These are phyloP conservation scores for Pelvicachromis taeniatus DNA, from an alignment of 2,113 vertebrate species.

Conservation along the genomic window DNA sequence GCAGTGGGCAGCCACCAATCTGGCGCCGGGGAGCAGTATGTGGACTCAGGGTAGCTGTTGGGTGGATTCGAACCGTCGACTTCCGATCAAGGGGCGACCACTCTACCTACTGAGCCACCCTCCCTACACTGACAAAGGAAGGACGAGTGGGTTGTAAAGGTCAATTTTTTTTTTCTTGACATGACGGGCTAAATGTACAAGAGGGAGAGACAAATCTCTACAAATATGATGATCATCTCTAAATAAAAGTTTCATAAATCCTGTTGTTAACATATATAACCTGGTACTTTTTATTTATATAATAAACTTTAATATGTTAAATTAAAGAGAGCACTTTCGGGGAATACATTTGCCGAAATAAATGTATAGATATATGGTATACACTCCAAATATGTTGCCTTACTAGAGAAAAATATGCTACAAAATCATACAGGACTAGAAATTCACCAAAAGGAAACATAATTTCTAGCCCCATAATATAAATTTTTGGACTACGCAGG, in stretches of 20 bases:
- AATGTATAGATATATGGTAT: not conserved
- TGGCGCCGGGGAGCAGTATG: no score
- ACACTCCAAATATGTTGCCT: not conserved
- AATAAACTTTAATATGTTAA: slow-evolving; percentile 49
- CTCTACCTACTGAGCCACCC: no score
- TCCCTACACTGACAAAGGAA: no score
- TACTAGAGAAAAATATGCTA: not conserved
- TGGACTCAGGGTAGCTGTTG: no score
- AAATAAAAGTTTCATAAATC: not conserved
- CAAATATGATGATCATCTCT: not conserved
- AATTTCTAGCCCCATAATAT: not conserved
- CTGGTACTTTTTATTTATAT: not conserved
- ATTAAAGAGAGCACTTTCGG: slow-evolving; percentile 21
- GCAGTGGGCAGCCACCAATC: no score
- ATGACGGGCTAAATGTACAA: not conserved
- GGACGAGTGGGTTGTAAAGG: not conserved
- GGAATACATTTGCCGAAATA: slow-evolving; percentile 8
- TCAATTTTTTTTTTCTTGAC: not conserved
- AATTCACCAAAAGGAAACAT: not conserved
- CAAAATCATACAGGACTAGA: not conserved
- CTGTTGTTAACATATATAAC: not conserved
- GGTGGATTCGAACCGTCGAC: no score
- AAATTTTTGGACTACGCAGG: not conserved
- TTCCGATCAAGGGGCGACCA: no score
- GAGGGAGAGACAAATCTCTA: not conserved